A percentile compares a stretch with the other conserved stretches of the same genome.
These are phyloP conservation scores for Drosophila colorata DNA, from an alignment of 2,888 invertebrate species.

Conservation along the genomic window DNA sequence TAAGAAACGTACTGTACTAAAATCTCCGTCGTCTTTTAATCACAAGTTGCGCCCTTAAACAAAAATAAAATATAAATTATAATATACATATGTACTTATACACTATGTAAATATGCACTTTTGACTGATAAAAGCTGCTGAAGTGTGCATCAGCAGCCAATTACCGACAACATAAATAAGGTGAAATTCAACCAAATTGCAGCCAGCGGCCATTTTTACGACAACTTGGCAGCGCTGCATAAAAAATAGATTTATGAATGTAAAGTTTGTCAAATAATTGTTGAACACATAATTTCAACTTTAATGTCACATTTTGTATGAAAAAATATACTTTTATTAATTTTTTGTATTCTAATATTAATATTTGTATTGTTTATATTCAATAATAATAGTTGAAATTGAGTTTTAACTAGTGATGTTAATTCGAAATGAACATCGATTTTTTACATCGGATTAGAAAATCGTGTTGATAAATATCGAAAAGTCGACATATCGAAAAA, in stretches of 20 bases:
- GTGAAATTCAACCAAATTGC: slow-evolving; percentile 8
- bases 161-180: slow-evolving; percentile 33
- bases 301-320: no score
- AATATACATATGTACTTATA: background rate
- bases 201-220: slow-evolving; percentile 28
- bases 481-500: no score
- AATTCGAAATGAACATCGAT: no score
- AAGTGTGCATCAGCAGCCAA: slow-evolving; percentile 24
- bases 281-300: no score
- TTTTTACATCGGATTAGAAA: no score
- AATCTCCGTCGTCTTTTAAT: slow-evolving; percentile 30
- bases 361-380: no score
- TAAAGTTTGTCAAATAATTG: no score
- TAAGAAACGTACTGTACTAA: slow-evolving; percentile 31
- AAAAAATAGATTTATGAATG: slow-evolving; percentile 9
- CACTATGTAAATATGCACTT: slow-evolving; percentile 1
- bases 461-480: no score
- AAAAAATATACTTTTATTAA: no score
- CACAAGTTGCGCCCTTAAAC: slow-evolving; percentile 30
- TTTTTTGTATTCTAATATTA: no score
- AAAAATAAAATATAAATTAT: slow-evolving; percentile 27
- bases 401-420: no score
- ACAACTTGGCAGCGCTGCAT: slow-evolving; percentile 11
- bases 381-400: no score
- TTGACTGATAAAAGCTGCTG: slow-evolving; percentile 17